Evolutionary conservation across 2,888 invertebrate genomes (phyloP).

Genomic region (Cosmopolites sordidus): DNA sequence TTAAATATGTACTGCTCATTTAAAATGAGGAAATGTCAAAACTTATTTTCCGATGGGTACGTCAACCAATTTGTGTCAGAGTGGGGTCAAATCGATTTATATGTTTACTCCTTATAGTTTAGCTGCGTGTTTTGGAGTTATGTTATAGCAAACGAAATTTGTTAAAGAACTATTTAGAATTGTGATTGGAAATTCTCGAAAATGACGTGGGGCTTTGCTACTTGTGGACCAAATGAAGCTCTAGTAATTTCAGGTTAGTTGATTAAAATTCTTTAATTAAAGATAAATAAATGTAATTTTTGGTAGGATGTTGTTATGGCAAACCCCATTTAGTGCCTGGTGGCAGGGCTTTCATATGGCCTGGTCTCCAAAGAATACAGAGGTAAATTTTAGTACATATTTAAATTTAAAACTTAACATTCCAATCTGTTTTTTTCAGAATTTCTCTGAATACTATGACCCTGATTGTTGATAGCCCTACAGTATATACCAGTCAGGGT

Average conservation of each 20-base stretch:
- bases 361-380: slow-evolving; percentile 80
- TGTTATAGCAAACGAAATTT: neutral
- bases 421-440: slow-evolving; percentile 52
- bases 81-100: too few relatives aligned
- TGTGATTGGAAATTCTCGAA: slow-evolving; percentile 6
- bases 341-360: slow-evolving; percentile 97
- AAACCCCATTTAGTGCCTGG: slow-evolving; percentile 92
- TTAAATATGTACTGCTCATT: too few relatives aligned
- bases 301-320: slow-evolving; percentile 87
- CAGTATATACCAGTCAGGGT: slow-evolving; percentile 93
- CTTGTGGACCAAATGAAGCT: slow-evolving; percentile 93
- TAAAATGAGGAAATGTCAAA: too few relatives aligned
- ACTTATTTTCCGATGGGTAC: too few relatives aligned
- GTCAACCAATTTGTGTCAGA: too few relatives aligned
- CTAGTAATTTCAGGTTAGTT: slow-evolving; percentile 83
- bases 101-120: too few relatives aligned
- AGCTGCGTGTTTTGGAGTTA: too few relatives aligned
- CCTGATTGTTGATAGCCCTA: slow-evolving; percentile 90
- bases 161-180: neutral
- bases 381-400: slow-evolving; percentile 50
- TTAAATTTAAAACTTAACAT: slow-evolving; percentile 7
- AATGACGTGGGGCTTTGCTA: slow-evolving; percentile 76
- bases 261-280: slow-evolving; percentile 9
- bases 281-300: slow-evolving; percentile 4
- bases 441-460: slow-evolving; percentile 98